phyloP scores from a whole-genome alignment of 1,140 invertebrate species.

The Hesperophylax magnus region DNA sequence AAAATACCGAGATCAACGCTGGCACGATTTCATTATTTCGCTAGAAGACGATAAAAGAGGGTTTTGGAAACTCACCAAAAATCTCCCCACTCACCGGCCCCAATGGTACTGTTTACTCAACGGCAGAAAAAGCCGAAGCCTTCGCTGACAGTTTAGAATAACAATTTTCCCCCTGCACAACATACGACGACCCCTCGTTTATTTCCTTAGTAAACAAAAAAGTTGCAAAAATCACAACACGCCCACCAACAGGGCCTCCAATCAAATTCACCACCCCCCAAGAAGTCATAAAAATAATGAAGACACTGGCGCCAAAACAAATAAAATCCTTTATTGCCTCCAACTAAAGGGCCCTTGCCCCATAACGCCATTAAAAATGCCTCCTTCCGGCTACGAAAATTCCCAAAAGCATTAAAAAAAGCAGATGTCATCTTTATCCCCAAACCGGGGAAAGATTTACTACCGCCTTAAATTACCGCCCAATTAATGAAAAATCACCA shows the following conservation, averaged over 20 bases:
- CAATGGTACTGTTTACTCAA: not conserved
- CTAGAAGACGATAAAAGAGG: not conserved
- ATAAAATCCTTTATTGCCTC: conserved; percentile 6
- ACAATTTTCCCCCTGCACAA: not conserved
- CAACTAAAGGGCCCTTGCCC: not conserved
- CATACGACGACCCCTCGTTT: not conserved
- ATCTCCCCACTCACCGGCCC: not conserved
- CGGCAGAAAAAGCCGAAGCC: not conserved
- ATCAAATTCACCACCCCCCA: not conserved
- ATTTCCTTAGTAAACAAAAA: not conserved
- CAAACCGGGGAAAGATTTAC: not conserved
- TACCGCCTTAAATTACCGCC: not conserved
- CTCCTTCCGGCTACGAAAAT: not conserved
- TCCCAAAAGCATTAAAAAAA: not conserved
- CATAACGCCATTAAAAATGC: not conserved
- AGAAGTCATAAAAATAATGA: not conserved
- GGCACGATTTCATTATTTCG: not conserved
- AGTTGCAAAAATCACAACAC: not conserved
- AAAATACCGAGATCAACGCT: not conserved
- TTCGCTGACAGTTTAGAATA: not conserved
- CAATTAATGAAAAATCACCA: not conserved
- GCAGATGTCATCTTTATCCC: not conserved
- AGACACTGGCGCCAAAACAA: not conserved
- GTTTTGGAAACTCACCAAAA: not conserved
- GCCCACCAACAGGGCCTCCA: not conserved